Base-by-base conservation (phyloP, 1,140 invertebrate genomes). In the Pseudomyrmex sp. region DNA sequence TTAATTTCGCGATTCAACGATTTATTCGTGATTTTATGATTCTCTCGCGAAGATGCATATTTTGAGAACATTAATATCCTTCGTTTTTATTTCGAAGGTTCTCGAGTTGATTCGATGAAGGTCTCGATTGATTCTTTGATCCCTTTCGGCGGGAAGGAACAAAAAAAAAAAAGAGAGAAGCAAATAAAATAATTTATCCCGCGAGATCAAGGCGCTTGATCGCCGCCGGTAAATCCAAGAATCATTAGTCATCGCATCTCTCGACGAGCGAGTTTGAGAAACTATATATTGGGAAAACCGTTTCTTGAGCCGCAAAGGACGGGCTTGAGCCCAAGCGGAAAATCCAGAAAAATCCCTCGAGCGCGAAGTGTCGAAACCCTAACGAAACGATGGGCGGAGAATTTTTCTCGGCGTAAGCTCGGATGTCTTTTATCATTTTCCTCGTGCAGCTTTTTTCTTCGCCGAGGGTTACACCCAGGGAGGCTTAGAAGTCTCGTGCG, bases 401-500 rank as follows among this genome's bases (percentile, higher is more conserved):
- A 82, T 62, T 59, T 61, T 82, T n/a, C 74, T 18, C 15, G 52
- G 35, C 3, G 46, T 52, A 62, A 82, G 79, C 70, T 74, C 70
- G 18, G 69, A 26, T 46, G 70, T 65, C 56, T 12, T 82, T 82
- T 82, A 82, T 82, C 79, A 74, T 74, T 74, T 74, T 82, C 35
- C 79, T 63, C 69, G 69, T 62, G 46, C 66, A 68, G 52, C 58
- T 56, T 82, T 82, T 74, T 61, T 13, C 48, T 74, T 26, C 61
- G 46, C n/a, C 20, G 48, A 35, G 18, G 56, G 69, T 15, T 44
- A 35, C 56, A 61, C 56, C 20, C 1, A 23, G 74, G 74, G 65
- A 54, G 44, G 70, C 69, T 82, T 82, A 74, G 62, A 74, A 61
- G 58, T 73, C 56, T 48, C 69, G 46, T 13, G 23, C 70, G 70